Evolutionary conservation across 2,113 vertebrate genomes (phyloP).

Genomic region (Antechinus flavipes): DNA sequence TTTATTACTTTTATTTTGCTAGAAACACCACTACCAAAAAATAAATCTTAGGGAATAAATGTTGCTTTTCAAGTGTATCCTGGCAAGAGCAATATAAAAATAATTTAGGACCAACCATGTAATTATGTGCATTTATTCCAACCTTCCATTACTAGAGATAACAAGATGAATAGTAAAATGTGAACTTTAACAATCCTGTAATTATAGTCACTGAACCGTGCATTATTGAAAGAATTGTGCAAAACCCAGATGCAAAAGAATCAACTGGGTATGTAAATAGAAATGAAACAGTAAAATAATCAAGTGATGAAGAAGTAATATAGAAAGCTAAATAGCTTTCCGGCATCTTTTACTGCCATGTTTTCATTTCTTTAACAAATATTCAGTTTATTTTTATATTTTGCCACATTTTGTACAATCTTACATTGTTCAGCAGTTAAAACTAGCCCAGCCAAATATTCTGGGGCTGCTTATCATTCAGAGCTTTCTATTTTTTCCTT

Average conservation of each 20-base stretch:
- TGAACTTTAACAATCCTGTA: slow-evolving; percentile 87
- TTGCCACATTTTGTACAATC: slow-evolving; percentile 64
- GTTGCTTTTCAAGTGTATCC: slow-evolving; percentile 77
- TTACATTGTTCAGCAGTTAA: slow-evolving; percentile 49
- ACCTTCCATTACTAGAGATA: slow-evolving; percentile 85
- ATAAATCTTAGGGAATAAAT: slow-evolving; percentile 75
- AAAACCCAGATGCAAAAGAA: slow-evolving; percentile 85
- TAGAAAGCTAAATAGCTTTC: slow-evolving; percentile 77
- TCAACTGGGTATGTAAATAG: slow-evolving; percentile 84
- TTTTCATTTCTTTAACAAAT: slow-evolving; percentile 80
- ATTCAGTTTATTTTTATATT: slow-evolving; percentile 61
- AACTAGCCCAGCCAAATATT: slow-evolving; percentile 57
- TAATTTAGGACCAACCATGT: slow-evolving; percentile 83
- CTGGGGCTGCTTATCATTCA: slow-evolving; percentile 39
- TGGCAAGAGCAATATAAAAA: slow-evolving; percentile 83
- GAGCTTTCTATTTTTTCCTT: neutral
- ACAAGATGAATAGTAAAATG: slow-evolving; percentile 87
- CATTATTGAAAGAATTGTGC: slow-evolving; percentile 84
- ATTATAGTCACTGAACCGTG: slow-evolving; percentile 86
- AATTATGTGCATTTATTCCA: slow-evolving; percentile 88
- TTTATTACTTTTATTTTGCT: slow-evolving; percentile 69
- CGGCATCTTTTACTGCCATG: slow-evolving; percentile 56
- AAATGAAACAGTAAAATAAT: slow-evolving; percentile 84
- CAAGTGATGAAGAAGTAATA: slow-evolving; percentile 81
- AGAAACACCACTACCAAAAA: slow-evolving; percentile 60